Evolutionary conservation across 2,888 invertebrate genomes (phyloP).

Genomic region (Theodoxus fluviatilis): DNA sequence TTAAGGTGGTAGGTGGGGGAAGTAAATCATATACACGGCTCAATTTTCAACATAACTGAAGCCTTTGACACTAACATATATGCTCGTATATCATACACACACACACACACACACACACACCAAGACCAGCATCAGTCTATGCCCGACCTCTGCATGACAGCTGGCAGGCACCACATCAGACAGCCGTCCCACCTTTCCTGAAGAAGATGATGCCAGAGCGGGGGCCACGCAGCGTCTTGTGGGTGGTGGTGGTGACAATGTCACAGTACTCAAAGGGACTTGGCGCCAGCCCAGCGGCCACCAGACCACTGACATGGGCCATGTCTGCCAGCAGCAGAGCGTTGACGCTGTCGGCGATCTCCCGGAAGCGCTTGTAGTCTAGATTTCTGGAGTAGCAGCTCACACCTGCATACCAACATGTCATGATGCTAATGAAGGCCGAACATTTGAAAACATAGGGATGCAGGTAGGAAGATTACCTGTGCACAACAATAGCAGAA

Average conservation of each 20-base stretch:
- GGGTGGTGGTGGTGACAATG: constrained; percentile 92
- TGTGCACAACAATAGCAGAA: no score
- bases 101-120: no score
- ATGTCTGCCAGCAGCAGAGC: constrained; percentile 92
- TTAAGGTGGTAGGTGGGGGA: no score
- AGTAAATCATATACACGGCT: no score
- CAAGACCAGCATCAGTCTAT: no score
- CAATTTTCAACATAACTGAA: no score
- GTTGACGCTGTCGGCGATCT: constrained; percentile 77
- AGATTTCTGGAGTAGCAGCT: constrained; percentile 92
- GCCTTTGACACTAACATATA: no score
- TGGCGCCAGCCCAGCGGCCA: constrained; percentile 86
- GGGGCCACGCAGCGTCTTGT: constrained; percentile 86
- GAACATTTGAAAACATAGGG: no score
- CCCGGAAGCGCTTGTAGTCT: constrained; percentile 87
- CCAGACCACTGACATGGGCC: constrained; percentile 93
- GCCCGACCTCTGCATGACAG: neutral
- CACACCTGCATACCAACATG: constrained; percentile 76
- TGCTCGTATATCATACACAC: no score
- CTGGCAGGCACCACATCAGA: constrained; percentile 6
- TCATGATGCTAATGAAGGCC: no score
- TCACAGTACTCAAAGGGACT: constrained; percentile 90
- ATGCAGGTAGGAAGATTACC: no score
- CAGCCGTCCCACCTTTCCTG: constrained; percentile 85
- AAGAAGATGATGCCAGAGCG: constrained; percentile 86